A percentile compares a stretch with the other conserved stretches of the same genome.
Conservation (phyloP, 2,113 vertebrate genomes). For the Isurus oxyrinchus region DNA sequence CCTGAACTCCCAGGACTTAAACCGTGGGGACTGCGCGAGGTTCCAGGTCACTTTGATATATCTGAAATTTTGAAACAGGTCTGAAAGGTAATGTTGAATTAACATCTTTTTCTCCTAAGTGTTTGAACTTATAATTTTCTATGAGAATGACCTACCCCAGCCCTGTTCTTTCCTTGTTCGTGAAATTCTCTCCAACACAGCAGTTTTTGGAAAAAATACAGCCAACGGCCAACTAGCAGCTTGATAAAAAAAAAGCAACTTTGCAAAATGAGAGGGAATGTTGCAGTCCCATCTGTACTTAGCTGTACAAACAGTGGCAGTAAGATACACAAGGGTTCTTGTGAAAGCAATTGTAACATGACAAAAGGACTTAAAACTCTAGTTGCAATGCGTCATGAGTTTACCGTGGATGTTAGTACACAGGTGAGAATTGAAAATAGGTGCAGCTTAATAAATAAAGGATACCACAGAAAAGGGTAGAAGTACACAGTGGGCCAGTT, state of each 20-base stretch:
- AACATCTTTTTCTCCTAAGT: not conserved
- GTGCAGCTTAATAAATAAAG: not conserved
- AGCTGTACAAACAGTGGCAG: constrained; percentile 10
- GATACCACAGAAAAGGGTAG: not conserved
- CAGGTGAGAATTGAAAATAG: constrained; percentile 26
- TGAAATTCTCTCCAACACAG: constrained; percentile 28
- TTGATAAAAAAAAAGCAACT: constrained; percentile 26
- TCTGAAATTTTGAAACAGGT: not conserved
- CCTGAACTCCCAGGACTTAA: no score
- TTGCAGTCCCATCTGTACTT: constrained; percentile 13
- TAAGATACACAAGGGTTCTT: constrained; percentile 8
- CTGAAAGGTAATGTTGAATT: not conserved
- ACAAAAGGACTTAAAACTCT: constrained; percentile 8
- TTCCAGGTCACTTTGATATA: not conserved
- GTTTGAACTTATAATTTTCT: constrained; percentile 2
- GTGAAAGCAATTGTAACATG: constrained; percentile 20
- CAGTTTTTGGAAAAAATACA: constrained; percentile 31
- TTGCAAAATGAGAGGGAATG: constrained; percentile 30
- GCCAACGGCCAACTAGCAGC: constrained; percentile 29
- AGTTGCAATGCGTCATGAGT: not conserved
- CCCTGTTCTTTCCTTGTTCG: not conserved
- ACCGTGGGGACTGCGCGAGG: no score
- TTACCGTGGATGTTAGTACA: not conserved
- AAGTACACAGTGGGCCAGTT: not conserved
- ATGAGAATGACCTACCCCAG: not conserved